Evolutionary conservation across 2,113 vertebrate species (phyloP).

Genomic region (Paedocypris sp.): DNA sequence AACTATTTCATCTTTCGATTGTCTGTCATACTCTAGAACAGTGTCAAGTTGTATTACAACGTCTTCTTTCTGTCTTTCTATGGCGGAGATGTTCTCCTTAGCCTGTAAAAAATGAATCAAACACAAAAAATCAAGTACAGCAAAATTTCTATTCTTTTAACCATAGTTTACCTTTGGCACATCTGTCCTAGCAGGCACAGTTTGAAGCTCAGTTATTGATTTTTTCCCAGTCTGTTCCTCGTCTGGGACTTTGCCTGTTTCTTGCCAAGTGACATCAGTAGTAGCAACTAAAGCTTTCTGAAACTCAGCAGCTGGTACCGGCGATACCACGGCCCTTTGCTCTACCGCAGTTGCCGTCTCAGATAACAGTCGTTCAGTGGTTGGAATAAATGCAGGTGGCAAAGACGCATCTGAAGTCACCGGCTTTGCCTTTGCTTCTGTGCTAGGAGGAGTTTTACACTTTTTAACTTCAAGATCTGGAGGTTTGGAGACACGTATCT

Average conservation of each 20-base stretch:
- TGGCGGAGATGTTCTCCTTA: not conserved
- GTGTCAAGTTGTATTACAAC: slow-evolving; percentile 17
- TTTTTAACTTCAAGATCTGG: too few relatives aligned
- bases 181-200: not conserved
- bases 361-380: slow-evolving; percentile 18
- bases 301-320: not conserved
- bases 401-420: not conserved
- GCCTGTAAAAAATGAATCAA: not conserved
- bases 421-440: not conserved
- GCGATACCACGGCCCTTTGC: not conserved
- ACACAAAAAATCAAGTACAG: not conserved
- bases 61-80: not conserved
- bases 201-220: not conserved
- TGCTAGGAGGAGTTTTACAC: slow-evolving; percentile 15
- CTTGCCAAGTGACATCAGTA: slow-evolving; percentile 1
- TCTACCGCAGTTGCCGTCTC: not conserved
- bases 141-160: too few relatives aligned
- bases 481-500: too few relatives aligned
- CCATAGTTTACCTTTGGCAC: not conserved
- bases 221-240: not conserved
- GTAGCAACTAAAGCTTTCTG: not conserved
- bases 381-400: not conserved
- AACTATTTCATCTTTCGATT: too few relatives aligned
- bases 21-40: not conserved
- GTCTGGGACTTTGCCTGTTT: not conserved